These are phyloP conservation scores for Dicentrarchus labrax DNA, from an alignment of 2,113 vertebrate species.

Conservation along the genomic window DNA sequence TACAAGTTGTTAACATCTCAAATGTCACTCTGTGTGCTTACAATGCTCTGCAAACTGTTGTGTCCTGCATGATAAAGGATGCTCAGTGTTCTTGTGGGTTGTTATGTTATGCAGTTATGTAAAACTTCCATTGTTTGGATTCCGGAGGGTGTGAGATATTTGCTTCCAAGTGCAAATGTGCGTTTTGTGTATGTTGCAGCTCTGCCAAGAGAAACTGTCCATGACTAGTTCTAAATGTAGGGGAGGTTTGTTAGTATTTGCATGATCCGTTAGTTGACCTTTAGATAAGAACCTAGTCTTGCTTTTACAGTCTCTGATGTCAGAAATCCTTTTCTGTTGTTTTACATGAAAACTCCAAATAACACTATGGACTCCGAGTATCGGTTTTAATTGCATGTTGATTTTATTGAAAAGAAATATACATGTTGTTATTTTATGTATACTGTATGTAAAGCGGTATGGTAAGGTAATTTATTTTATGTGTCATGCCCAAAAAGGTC, in stretches of 20 bases:
- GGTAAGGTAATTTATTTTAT: too few relatives aligned
- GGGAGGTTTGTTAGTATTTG: slow-evolving; percentile 1
- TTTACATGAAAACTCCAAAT: not conserved
- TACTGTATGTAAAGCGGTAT: not conserved
- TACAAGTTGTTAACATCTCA: not conserved
- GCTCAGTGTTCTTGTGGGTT: not conserved
- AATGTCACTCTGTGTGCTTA: too few relatives aligned
- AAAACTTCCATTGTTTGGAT: not conserved
- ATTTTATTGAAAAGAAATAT: not conserved
- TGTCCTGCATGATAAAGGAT: not conserved
- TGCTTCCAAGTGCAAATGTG: not conserved
- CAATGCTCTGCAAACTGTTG: too few relatives aligned
- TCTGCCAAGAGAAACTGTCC: slow-evolving; percentile 37
- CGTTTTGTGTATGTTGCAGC: slow-evolving; percentile 8
- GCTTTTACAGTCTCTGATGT: not conserved
- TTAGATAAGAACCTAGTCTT: not conserved
- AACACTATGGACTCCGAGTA: too few relatives aligned
- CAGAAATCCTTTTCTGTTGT: not conserved
- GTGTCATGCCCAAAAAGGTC: too few relatives aligned
- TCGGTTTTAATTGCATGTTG: not conserved
- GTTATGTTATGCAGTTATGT: not conserved
- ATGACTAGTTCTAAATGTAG: slow-evolving; percentile 9
- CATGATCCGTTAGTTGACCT: slow-evolving; percentile 2
- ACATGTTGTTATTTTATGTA: not conserved
- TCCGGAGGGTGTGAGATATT: not conserved